These are phyloP conservation scores for Dysdera silvatica DNA, from an alignment of 1,140 invertebrate species.

Conservation along the genomic window DNA sequence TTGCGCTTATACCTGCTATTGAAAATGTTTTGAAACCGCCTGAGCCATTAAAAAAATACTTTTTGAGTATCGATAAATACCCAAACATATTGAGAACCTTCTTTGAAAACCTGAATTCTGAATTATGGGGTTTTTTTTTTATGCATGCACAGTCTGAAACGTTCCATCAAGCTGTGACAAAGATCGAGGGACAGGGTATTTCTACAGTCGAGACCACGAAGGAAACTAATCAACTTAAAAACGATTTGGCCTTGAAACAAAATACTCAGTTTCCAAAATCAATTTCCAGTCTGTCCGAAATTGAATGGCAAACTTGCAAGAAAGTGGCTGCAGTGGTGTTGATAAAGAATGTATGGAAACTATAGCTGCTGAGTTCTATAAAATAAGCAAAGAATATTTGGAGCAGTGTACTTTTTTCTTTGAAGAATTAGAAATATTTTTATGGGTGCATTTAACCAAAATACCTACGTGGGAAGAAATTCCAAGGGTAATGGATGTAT, in stretches of 20 bases:
- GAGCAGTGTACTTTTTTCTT: no score
- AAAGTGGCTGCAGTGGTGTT: no score
- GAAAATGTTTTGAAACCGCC: constrained; percentile 26
- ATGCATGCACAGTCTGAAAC: background rate
- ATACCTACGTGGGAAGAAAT: no score
- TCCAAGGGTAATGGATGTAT: no score
- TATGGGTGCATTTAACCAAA: no score
- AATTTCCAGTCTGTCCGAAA: no score
- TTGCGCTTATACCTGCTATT: constrained; percentile 32
- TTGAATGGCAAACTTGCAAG: no score
- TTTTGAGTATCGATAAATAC: constrained; percentile 9
- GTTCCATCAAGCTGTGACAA: background rate
- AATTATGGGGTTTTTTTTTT: constrained; percentile 9
- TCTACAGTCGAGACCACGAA: background rate
- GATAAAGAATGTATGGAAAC: no score
- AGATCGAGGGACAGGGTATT: background rate
- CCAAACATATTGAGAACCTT: background rate
- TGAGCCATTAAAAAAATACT: constrained; percentile 6
- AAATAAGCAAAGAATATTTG: no score
- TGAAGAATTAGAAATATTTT: no score
- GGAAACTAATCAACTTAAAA: background rate
- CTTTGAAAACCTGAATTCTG: background rate
- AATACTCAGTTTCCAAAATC: background rate
- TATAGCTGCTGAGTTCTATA: no score
- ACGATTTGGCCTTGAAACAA: background rate